These are phyloP conservation scores for Melieria omissa DNA, from an alignment of 2,888 invertebrate species.

Conservation along the genomic window DNA sequence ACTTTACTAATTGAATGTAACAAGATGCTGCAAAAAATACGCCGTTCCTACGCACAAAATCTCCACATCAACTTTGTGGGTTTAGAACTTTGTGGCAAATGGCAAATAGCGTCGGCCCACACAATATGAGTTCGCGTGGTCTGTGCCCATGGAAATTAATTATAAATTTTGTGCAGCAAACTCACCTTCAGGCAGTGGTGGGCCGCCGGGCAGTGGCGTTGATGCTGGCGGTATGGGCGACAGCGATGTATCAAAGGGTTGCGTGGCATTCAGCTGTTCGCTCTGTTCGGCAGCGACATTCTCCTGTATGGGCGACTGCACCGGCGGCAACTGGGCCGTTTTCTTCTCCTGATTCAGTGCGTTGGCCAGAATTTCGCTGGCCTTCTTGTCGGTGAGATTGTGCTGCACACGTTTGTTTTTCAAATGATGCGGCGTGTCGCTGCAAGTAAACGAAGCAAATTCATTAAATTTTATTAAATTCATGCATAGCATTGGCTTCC, in stretches of 20 bases:
- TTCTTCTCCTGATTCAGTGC: constrained; percentile 62
- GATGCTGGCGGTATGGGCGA: constrained; percentile 57
- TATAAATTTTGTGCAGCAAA: not conserved
- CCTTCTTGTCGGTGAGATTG: constrained; percentile 74
- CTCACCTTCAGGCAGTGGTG: constrained; percentile 35
- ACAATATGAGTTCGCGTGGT: too few species aligned
- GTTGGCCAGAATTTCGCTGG: constrained; percentile 72
- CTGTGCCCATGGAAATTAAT: too few species aligned
- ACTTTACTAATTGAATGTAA: too few species aligned
- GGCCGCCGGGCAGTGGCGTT: constrained; percentile 36
- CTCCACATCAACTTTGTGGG: too few species aligned
- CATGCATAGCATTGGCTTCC: not conserved
- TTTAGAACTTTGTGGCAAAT: too few species aligned
- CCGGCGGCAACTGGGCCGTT: constrained; percentile 50
- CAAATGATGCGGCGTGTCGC: constrained; percentile 99
- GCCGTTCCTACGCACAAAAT: too few species aligned
- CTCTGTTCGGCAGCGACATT: constrained; percentile 55
- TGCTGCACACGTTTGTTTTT: constrained; percentile 94
- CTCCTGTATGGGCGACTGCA: constrained; percentile 64
- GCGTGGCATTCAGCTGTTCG: constrained; percentile 48
- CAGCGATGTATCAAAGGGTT: constrained; percentile 57
- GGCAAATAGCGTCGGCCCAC: too few species aligned
- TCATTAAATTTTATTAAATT: not conserved
- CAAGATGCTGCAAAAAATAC: too few species aligned
- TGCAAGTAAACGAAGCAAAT: constrained; percentile 66